phyloP scores from a whole-genome alignment of 2,797 vertebrate genomes.

The Macroramphosus scolopax region DNA sequence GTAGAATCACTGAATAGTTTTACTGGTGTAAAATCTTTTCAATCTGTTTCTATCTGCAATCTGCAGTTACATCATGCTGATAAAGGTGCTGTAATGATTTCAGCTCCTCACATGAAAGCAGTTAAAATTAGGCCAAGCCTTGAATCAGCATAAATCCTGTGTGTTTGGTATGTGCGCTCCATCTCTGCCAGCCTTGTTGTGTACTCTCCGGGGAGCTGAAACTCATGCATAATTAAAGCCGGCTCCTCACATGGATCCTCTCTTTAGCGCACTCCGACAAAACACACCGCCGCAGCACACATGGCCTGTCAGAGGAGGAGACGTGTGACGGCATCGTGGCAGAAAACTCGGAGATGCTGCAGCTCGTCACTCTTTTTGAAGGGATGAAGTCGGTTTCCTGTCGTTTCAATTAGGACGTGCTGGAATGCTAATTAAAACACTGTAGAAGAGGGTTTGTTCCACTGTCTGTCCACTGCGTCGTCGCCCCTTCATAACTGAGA shows the following conservation, averaged over 20 bases:
- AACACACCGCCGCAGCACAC: conserved; percentile 68
- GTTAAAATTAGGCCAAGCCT: conserved; percentile 63
- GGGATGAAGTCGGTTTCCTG: conserved; percentile 17
- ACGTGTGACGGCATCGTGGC: conserved; percentile 11
- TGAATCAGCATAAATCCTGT: conserved; percentile 64
- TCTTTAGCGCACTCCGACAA: conserved; percentile 48
- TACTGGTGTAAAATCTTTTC: not conserved
- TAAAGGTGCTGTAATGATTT: conserved; percentile 36
- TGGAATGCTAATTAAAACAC: conserved; percentile 29
- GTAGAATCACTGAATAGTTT: too few relatives aligned
- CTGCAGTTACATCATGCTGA: not conserved
- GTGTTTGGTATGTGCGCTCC: conserved; percentile 53
- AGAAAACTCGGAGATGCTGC: conserved; percentile 3
- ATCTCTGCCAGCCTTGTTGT: conserved; percentile 72
- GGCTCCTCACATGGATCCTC: conserved; percentile 70
- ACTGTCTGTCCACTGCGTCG: conserved; percentile 15
- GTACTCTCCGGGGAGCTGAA: conserved; percentile 72
- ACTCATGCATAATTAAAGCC: conserved; percentile 82
- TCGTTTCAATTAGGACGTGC: conserved; percentile 25
- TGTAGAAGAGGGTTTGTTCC: conserved; percentile 18
- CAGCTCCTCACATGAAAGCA: conserved; percentile 34
- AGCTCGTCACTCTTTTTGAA: not conserved
- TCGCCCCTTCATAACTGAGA: conserved; percentile 46
- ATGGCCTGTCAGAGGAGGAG: conserved; percentile 50
- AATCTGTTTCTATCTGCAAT: not conserved